Evolutionary conservation across 2,888 invertebrate species (phyloP).

Genomic region (Drepanosiphum platanoidis): DNA sequence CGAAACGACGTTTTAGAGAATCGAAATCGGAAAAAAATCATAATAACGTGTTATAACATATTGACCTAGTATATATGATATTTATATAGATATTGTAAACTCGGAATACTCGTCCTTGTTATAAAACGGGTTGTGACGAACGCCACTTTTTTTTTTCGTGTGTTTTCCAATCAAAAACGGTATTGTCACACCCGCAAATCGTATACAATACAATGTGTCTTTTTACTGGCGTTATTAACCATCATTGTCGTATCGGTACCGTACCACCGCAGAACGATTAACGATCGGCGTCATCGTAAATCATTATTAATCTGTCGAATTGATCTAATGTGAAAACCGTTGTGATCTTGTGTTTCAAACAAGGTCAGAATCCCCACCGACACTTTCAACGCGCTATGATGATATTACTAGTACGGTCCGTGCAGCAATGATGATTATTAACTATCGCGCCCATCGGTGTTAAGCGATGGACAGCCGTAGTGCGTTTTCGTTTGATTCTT

Average conservation of each 20-base stretch:
- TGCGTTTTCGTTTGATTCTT: too few relatives aligned
- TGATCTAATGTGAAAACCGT: conserved; percentile 21
- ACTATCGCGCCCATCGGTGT: background rate
- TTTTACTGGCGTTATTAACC: too few relatives aligned
- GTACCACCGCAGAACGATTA: background rate
- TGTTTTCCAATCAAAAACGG: too few relatives aligned
- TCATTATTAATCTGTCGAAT: conserved; percentile 12
- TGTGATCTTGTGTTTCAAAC: conserved; percentile 12
- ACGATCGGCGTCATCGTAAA: background rate
- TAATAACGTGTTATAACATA: too few relatives aligned
- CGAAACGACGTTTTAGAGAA: too few relatives aligned
- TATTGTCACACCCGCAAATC: background rate
- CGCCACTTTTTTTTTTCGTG: too few relatives aligned
- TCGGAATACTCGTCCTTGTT: background rate
- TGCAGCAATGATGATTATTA: background rate
- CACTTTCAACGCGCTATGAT: background rate
- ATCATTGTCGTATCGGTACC: too few relatives aligned
- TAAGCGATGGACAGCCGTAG: too few relatives aligned
- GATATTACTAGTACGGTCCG: background rate
- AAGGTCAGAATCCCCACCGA: conserved; percentile 3
- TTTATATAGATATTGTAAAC: background rate
- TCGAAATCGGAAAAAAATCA: background rate
- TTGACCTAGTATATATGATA: too few relatives aligned
- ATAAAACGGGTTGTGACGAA: too few relatives aligned
- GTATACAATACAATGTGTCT: too few relatives aligned